Conservation (phyloP, 2,797 vertebrate genomes). For the Pseudochirops corinnae region DNA sequence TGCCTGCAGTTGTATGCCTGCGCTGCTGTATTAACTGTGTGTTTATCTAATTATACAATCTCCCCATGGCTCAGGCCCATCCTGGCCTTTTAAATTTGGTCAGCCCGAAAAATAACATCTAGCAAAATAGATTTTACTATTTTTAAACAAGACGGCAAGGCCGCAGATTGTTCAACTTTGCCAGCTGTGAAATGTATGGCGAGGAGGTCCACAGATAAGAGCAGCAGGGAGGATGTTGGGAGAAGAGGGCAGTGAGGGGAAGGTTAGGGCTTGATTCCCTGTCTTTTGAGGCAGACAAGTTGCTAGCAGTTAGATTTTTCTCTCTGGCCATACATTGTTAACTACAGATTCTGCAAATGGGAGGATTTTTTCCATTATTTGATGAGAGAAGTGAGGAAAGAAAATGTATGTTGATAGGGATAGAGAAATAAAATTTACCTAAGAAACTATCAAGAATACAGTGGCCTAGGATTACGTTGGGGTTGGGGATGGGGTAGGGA, state of each 20-base stretch:
- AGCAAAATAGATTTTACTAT: slow-evolving; percentile 59
- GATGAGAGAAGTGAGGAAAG: slow-evolving; percentile 52
- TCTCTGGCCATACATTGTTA: slow-evolving; percentile 52
- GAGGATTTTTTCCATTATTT: slow-evolving; percentile 62
- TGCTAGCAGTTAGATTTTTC: slow-evolving; percentile 63
- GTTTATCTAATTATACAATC: slow-evolving; percentile 58
- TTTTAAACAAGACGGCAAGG: slow-evolving; percentile 67
- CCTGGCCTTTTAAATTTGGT: slow-evolving; percentile 60
- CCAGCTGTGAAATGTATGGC: slow-evolving; percentile 62
- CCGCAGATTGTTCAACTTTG: slow-evolving; percentile 61
- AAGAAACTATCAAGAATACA: slow-evolving; percentile 66
- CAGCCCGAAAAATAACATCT: slow-evolving; percentile 8
- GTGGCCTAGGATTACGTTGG: slow-evolving; percentile 7
- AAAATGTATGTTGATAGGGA: slow-evolving; percentile 66
- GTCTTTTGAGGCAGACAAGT: slow-evolving; percentile 53
- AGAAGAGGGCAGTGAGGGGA: not conserved
- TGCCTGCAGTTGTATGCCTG: slow-evolving; percentile 45
- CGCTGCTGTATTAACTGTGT: slow-evolving; percentile 52
- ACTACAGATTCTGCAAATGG: slow-evolving; percentile 51
- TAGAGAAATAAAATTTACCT: slow-evolving; percentile 52
- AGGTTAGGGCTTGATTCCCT: slow-evolving; percentile 49
- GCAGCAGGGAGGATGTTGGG: slow-evolving; percentile 37
- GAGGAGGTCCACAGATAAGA: slow-evolving; percentile 60
- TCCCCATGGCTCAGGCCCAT: slow-evolving; percentile 38
- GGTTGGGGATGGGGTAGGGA: slow-evolving; percentile 22